Evolutionary conservation across 2,797 vertebrate species (phyloP).

Genomic region (Chiloscyllium punctatum): DNA sequence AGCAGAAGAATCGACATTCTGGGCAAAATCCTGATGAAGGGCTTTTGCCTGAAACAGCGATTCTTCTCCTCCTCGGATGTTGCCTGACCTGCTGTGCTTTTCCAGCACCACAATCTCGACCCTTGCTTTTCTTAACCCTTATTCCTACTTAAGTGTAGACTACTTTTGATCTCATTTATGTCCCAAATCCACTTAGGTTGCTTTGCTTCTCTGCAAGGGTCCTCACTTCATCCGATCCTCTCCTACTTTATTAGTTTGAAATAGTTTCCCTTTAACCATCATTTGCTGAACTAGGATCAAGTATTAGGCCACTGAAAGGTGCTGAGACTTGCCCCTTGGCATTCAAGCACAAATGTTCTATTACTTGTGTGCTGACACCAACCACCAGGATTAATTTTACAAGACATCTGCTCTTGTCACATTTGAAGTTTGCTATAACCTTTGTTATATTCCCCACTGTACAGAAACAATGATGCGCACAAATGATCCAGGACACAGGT

Average conservation of each 20-base stretch:
- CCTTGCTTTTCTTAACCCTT: too few species aligned
- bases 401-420: conserved; percentile 20
- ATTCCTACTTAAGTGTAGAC: too few species aligned
- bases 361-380: not conserved
- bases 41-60: too few species aligned
- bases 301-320: not conserved
- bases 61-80: too few species aligned
- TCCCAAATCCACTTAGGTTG: too few species aligned
- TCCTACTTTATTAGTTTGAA: not conserved
- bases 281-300: not conserved
- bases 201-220: too few species aligned
- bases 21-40: too few species aligned
- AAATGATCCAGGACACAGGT: not conserved
- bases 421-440: not conserved
- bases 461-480: not conserved
- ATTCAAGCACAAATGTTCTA: conserved; percentile 10
- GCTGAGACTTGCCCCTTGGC: conserved; percentile 2
- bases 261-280: not conserved
- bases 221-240: too few species aligned
- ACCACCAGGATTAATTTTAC: not conserved
- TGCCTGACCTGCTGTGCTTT: too few species aligned
- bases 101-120: too few species aligned
- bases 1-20: too few species aligned
- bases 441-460: not conserved
- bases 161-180: too few species aligned